Evolutionary conservation across 2,797 vertebrate species (phyloP).

Genomic region (Rhodeus uyekii): DNA sequence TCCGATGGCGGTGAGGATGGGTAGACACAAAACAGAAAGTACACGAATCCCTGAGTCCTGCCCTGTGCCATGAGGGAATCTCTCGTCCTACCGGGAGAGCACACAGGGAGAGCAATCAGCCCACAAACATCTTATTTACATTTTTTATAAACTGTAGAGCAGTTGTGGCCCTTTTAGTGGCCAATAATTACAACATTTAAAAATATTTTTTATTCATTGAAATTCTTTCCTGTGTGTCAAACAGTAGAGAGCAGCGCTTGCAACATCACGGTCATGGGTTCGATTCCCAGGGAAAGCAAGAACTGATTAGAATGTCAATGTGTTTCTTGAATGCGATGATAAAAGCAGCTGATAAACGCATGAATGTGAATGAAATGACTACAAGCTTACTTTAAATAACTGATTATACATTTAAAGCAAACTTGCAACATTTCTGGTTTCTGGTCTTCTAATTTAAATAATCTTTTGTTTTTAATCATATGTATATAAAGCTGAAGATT

Average conservation of each 20-base stretch:
- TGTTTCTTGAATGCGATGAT: no score
- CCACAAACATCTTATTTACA: not conserved
- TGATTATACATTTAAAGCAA: not conserved
- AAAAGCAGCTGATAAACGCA: no score
- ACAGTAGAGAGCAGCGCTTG: no score
- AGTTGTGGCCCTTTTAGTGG: not conserved
- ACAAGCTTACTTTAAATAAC: no score
- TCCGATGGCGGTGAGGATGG: slow-evolving; percentile 94
- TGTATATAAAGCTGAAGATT: not conserved
- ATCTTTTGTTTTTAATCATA: not conserved
- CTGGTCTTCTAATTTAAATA: not conserved
- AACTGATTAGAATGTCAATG: no score
- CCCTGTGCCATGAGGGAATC: slow-evolving; percentile 95
- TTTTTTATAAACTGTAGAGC: not conserved
- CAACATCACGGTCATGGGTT: no score
- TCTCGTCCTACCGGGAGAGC: slow-evolving; percentile 83
- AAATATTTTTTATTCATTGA: no score
- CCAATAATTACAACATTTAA: not conserved
- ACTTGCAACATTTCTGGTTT: not conserved
- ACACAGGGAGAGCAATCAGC: no score
- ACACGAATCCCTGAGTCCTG: slow-evolving; percentile 92
- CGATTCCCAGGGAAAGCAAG: no score
- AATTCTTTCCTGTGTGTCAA: no score
- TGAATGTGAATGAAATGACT: no score
- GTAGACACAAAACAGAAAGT: slow-evolving; percentile 96